phyloP scores from a whole-genome alignment of 2,888 invertebrate genomes.

The Drosophila pullipes region DNA sequence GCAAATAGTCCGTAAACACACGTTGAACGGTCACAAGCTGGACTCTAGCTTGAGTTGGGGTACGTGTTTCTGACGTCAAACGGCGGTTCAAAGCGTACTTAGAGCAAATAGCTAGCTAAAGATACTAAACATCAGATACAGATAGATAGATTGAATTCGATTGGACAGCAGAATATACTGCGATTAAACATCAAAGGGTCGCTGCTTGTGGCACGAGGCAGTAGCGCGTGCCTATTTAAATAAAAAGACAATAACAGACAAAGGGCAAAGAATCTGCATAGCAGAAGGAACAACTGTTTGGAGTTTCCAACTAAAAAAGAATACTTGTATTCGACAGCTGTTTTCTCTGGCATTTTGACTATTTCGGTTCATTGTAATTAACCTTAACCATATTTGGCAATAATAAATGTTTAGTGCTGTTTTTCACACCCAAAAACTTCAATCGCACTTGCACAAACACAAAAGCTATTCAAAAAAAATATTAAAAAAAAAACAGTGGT shows the following conservation, averaged over 20 bases:
- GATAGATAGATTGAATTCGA: constrained; percentile 3
- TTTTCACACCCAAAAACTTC: constrained; percentile 28
- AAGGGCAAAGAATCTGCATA: neutral
- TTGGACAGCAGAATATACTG: neutral
- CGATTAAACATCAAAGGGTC: constrained; percentile 10
- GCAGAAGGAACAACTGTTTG: constrained; percentile 27
- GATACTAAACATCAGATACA: constrained; percentile 20
- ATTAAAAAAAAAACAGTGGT: constrained; percentile 9
- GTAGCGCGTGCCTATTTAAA: constrained; percentile 4
- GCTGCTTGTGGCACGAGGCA: constrained; percentile 24
- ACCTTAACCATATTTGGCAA: constrained; percentile 35
- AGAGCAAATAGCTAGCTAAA: no score
- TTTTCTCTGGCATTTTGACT: constrained; percentile 37
- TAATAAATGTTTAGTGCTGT: constrained; percentile 20
- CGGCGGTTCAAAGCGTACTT: constrained; percentile 63
- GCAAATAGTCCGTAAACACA: constrained; percentile 5
- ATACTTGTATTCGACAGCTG: constrained; percentile 11
- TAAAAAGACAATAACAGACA: neutral
- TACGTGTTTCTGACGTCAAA: constrained; percentile 58
- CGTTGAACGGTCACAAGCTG: constrained; percentile 16
- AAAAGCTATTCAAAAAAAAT: neutral
- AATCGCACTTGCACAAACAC: constrained; percentile 50
- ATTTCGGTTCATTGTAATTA: constrained; percentile 3
- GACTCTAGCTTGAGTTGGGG: neutral
- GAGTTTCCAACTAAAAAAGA: constrained; percentile 29